These are phyloP conservation scores for Sycobia sp. DNA, from an alignment of 1,140 invertebrate genomes.

Conservation along the genomic window DNA sequence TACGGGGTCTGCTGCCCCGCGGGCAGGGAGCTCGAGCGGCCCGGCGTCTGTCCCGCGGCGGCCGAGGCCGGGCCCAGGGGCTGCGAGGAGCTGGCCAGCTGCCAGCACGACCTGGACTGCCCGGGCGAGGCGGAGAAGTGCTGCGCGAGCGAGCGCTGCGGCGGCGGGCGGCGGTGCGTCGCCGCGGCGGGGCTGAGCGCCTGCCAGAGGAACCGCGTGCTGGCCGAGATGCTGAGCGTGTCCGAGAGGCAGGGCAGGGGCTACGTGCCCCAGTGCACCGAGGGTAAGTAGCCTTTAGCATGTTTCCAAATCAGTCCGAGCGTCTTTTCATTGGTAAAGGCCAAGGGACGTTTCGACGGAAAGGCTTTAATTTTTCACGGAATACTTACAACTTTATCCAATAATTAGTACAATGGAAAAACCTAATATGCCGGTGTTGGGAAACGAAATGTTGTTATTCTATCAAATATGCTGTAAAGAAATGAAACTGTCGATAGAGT, in stretches of 20 bases:
- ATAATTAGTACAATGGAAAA: no score
- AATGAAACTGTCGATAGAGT: no score
- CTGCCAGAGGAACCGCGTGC: slow-evolving; percentile 76
- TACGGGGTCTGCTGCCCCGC: slow-evolving; percentile 88
- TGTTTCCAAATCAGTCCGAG: no score
- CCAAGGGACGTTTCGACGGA: no score
- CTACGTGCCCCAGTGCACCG: slow-evolving; percentile 80
- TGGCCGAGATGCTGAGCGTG: slow-evolving; percentile 76
- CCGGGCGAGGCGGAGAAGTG: slow-evolving; percentile 80
- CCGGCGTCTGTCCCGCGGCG: slow-evolving; percentile 73
- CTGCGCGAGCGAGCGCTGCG: slow-evolving; percentile 66
- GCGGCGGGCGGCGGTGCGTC: slow-evolving; percentile 44
- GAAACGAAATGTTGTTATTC: no score
- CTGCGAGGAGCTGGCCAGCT: no score
- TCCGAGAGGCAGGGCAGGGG: slow-evolving; percentile 79
- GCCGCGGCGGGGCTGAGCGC: slow-evolving; percentile 54
- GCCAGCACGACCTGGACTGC: slow-evolving; percentile 80
- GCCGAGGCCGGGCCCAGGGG: slow-evolving; percentile 60
- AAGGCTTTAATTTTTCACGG: no score
- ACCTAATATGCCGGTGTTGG: no score
- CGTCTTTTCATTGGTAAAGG: no score
- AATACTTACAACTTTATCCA: no score
- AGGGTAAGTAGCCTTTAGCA: no score
- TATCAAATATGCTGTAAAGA: no score
- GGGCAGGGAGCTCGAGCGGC: slow-evolving; percentile 73